Base-by-base conservation (phyloP, 2,797 vertebrate species). In the Sebastes iracundus region DNA sequence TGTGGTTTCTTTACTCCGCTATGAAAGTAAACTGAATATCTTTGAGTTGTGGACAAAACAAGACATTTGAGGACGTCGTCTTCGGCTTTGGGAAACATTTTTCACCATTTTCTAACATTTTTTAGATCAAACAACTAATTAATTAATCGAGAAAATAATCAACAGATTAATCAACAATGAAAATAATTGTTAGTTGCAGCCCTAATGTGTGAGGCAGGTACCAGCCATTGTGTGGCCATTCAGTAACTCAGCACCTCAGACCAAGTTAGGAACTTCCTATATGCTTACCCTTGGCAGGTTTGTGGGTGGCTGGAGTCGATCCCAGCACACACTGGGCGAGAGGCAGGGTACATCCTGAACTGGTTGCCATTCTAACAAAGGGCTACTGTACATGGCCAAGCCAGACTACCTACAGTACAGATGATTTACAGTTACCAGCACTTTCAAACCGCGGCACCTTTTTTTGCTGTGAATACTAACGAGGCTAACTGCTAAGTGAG, bases 71-170 rank as follows among this genome's bases (percentile, higher is more conserved):
- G 18, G 16, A 49, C 18, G 7, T 49, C 18, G 1, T 49, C 18
- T 49, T 49, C 0, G 18, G 46, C 46, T 49, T 49, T 49, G 18
- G 0, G 46, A 49, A 49, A 49, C 46, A 49, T 49, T 49, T 49
- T 49, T 49, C 46, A 49, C 0, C 0, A 18, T 49, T 49, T 49
- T 49, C 46, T 0, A 18, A 46, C 0, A 7, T 0, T 1, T 49
- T 49, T 8, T 49, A 49, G 46, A 49, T 1, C 46, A 49, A 49
- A 49, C 46, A 49, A 49, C 0, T 18, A 49, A 20, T 49, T 0
- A 0, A 49, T 18, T 8, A 49, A 49, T 49, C 18, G 3, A 49
- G 46, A 49, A 49, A 20, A 49, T 42, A 1, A 42, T 42, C 38
- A 16, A 42, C 38, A 42, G 38, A 42, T 49, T 18, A 49, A 49